These are phyloP conservation scores for Oncopeltus fasciatus DNA, from an alignment of 1,140 invertebrate genomes.

Conservation along the genomic window DNA sequence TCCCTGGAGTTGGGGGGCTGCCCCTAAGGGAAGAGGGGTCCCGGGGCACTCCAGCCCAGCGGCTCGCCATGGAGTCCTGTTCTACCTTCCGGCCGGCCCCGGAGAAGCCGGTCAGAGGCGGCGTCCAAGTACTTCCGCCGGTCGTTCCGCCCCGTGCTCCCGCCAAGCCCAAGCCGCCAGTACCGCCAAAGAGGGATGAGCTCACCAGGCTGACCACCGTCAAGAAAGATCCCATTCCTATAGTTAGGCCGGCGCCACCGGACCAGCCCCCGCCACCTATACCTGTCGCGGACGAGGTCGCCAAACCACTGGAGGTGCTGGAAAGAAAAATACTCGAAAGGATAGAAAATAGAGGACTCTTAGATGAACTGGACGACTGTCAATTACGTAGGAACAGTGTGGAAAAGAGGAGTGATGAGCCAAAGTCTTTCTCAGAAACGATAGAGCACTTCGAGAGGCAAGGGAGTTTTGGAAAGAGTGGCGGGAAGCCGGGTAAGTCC, in stretches of 20 bases:
- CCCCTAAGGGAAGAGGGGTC: constrained; percentile 24
- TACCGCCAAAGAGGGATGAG: constrained; percentile 24
- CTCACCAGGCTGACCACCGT: constrained; percentile 24
- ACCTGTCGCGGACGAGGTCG: constrained; percentile 2
- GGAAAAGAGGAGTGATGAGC: background rate
- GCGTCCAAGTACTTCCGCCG: constrained; percentile 22
- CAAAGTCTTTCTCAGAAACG: background rate
- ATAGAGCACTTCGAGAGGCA: constrained; percentile 4
- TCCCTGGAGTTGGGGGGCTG: constrained; percentile 25
- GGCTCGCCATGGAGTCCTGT: constrained; percentile 15
- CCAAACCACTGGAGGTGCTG: constrained; percentile 11
- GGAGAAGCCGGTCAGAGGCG: constrained; percentile 16
- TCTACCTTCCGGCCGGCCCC: constrained; percentile 15
- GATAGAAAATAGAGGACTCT: background rate
- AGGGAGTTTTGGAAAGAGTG: constrained; percentile 7
- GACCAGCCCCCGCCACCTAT: background rate
- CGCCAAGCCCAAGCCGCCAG: constrained; percentile 23
- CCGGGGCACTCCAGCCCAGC: constrained; percentile 16
- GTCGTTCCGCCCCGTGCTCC: constrained; percentile 17
- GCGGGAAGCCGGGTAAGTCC: background rate
- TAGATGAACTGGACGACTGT: background rate
- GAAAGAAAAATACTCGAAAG: constrained; percentile 9
- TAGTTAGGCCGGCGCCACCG: background rate
- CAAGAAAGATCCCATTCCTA: constrained; percentile 12
- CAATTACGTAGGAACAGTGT: constrained; percentile 6